Evolutionary conservation across 2,113 vertebrate species (phyloP), one percentile per base, ranked within the genome.

Genomic region (Ochotona curzoniae): DNA sequence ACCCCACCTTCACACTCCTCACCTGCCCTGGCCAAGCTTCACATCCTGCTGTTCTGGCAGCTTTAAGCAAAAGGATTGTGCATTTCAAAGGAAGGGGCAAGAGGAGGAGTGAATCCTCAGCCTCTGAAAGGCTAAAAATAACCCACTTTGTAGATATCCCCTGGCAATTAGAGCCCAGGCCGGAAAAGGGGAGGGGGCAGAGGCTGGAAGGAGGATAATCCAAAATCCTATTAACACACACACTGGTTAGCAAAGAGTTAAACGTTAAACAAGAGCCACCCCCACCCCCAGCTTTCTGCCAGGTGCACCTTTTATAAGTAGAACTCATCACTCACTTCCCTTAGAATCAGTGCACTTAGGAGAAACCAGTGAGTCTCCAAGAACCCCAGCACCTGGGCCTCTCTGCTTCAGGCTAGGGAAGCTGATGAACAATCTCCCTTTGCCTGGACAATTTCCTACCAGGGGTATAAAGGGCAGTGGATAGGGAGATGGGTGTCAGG

Each of bases 91-190:
- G 44, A 63, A 80, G 13, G 85, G 70, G 7, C 2, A 4, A 82
- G 23, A 64, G 57, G 54, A 60, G 54, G 84, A 20, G 70, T 84
- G 91, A 92, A 89, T 93, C 80, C 86, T 80, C 54, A 66, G 60
- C 0, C 44, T 18, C 75, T 92, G 61, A 60, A 94, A 93, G 61
- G 38, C 95, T 93, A 89, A 88, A 97, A 96, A 93, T 96, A 96
- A 92, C 38, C 74, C 3, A 51, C 89, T 92, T 92, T 95, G 89
- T 80, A 92, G 93, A 95, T 80, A 57, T 87, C 82, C 91, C 89
- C 94, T 79, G 87, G 64, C 14, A 30, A 85, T 44, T 26, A 81
- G 54, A 57, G 44, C 85, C 87, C 17, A 1, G 60, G 83, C 83
- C 35, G 57, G 94, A 86, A 93, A 82, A 54, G 8, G 63, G 75